A percentile compares a stretch with the other conserved stretches of the same genome.
Conservation (phyloP, 2,113 vertebrate genomes). For the Asarcornis scutulata region DNA sequence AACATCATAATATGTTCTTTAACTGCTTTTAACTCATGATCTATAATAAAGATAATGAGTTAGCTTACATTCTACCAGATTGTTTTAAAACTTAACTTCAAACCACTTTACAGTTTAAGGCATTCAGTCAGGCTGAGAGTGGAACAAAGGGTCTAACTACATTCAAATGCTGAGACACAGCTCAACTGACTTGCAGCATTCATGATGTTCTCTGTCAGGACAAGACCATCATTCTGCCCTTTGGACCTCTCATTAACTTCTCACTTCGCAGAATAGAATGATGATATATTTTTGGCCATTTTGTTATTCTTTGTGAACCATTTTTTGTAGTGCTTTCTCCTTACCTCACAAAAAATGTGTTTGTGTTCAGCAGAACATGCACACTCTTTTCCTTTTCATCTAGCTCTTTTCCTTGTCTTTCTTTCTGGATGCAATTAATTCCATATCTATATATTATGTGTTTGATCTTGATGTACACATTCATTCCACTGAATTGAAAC, state of each 20-base stretch:
- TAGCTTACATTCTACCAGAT: not conserved
- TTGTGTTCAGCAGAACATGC: not conserved
- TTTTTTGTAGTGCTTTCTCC: not conserved
- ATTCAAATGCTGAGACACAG: not conserved
- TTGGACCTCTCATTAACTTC: not conserved
- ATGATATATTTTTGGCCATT: not conserved
- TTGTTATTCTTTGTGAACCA: not conserved
- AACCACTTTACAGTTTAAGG: not conserved
- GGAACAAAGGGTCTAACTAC: not conserved
- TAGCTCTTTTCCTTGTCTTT: not conserved
- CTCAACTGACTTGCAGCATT: not conserved
- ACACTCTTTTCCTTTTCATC: not conserved
- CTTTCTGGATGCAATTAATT: slow-evolving; percentile 21
- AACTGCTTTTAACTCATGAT: slow-evolving; percentile 24
- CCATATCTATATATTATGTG: slow-evolving; percentile 39
- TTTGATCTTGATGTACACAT: slow-evolving; percentile 50
- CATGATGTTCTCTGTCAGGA: not conserved
- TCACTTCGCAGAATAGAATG: not conserved
- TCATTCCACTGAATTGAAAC: slow-evolving; percentile 50
- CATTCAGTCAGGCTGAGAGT: not conserved
- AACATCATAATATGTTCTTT: accelerated
- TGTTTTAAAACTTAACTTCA: not conserved
- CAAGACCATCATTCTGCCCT: not conserved
- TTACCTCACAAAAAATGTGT: not conserved
- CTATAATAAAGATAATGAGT: not conserved